Evolutionary conservation across 2,797 vertebrate genomes (phyloP).

Genomic region (Takifugu rubripes): DNA sequence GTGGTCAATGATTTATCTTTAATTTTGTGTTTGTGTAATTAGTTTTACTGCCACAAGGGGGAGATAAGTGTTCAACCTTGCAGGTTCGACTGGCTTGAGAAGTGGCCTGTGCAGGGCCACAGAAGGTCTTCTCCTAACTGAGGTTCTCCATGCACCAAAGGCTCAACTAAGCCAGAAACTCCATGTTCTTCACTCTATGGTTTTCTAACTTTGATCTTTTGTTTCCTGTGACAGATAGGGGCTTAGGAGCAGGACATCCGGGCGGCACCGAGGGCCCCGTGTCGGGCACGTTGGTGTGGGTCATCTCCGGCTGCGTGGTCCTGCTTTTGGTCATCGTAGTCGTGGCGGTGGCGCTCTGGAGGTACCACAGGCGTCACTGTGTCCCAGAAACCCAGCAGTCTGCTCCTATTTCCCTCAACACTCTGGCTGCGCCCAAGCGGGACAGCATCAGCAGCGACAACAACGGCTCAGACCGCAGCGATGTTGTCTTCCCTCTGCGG

Average conservation of each 20-base stretch:
- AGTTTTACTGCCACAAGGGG: neutral
- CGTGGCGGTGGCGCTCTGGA: conserved; percentile 82
- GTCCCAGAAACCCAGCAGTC: conserved; percentile 86
- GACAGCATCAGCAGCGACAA: conserved; percentile 81
- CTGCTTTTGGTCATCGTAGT: conserved; percentile 81
- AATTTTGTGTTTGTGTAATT: too few relatives aligned
- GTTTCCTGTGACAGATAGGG: conserved; percentile 37
- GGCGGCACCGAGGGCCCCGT: conserved; percentile 79
- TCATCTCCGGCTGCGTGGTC: conserved; percentile 84
- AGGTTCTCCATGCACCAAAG: conserved; percentile 17
- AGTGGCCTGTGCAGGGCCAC: neutral
- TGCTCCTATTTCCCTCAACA: conserved; percentile 87
- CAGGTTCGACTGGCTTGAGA: too few relatives aligned
- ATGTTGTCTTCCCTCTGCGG: conserved; percentile 90
- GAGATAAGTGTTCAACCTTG: neutral
- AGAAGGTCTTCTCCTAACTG: conserved; percentile 3
- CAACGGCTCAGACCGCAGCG: conserved; percentile 92
- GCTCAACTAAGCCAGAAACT: neutral
- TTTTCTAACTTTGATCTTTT: neutral
- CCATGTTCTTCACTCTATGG: conserved; percentile 10
- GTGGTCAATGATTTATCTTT: too few relatives aligned
- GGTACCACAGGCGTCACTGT: conserved; percentile 76
- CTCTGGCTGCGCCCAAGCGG: conserved; percentile 88
- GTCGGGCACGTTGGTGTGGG: conserved; percentile 86
- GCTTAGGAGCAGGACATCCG: conserved; percentile 65